Evolutionary conservation across 2,113 vertebrate genomes (phyloP), one percentile per base, ranked within the genome.

Genomic region (Pungitius pungitius): DNA sequence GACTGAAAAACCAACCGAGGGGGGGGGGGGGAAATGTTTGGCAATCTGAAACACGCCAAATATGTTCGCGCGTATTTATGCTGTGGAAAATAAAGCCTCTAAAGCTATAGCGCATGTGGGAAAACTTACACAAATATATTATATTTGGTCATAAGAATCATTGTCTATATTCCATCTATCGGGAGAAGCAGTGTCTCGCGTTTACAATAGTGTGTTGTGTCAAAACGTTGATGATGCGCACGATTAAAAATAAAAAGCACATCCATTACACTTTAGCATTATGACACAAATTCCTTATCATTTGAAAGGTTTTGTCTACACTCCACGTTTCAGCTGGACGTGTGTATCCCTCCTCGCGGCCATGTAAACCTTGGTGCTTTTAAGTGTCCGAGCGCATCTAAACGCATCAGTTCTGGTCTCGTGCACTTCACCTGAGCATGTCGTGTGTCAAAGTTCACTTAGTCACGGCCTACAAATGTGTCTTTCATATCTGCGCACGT

Each of bases 361-460:
- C 20, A 1, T 18, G n/a, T 55, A 57, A 15, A 11, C 14, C 35
- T 18, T 2, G 11, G 4, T 24, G 42, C n/a, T 33, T 47, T 42
- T 37, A 57, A 26, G 26, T 42, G 43, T 55, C 6, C 59, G 43
- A 22, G 42, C 43, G 11, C 15, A 43, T n/a, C 43, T 60, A 11
- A 72, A 45, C 15, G 63, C 47, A 51, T 27, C 65, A 58, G 39
- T 54, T 3, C 45, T 13, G 45, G 72, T 42, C 63, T 8, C 24
- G 40, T 57, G 81, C 67, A 54, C 47, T 27, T 62, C 78, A 84
- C 68, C 85, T 80, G 79, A 75, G 60, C 57, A 17, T 54, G 63
- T 73, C 74, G 43, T 33, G 66, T 77, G 74, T 73, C 66, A 74
- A 27, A 74, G 73, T 51, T 43, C 68, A 75, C 75, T 80, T n/a